Evolutionary conservation across 2,797 vertebrate species (phyloP), one percentile per base, ranked within the genome.

Genomic region (Acipenser oxyrinchus): DNA sequence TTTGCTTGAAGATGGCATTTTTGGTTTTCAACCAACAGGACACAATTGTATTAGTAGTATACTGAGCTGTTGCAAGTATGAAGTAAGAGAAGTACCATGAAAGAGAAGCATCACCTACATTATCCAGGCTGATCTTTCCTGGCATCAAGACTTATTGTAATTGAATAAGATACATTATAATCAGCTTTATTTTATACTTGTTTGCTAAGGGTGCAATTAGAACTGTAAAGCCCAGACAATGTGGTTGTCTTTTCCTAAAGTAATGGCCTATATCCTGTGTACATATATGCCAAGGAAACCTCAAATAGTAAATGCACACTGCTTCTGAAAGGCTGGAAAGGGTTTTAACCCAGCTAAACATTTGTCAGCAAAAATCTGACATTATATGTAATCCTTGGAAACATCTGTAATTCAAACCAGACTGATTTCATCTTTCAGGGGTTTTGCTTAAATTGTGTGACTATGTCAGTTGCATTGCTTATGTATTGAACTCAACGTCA

Each of bases 151-250:
- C 55, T 1, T 58, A 58, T 2, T 2, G 15, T 58, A 58, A 7
- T 7, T n/a, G 11, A 58, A 11, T 58, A 58, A 58, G 12, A 58
- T 68, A 82, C 79, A 84, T 81, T 82, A 83, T 82, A 84, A 86
- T 83, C 79, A 81, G 81, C 78, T 76, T 84, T 77, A 76, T 81
- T 85, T 82, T 84, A 84, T 82, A 75, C 75, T 75, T 84, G 82
- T 86, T 85, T 88, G 83, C 84, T 84, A 83, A 85, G 82, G 81
- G 64, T 76, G 70, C 75, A 82, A 82, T 87, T 82, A 78, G 75
- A 74, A 76, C 67, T 72, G 78, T 79, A 72, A 2, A 76, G 72
- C 75, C 80, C 78, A 85, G 82, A 85, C 80, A 79, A 78, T 77
- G 82, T 66, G 83, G 83, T 83, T 83, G 73, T 74, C 77, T 82